Evolutionary conservation across 2,113 vertebrate genomes (phyloP).

Genomic region (Tragelaphus strepsiceros): DNA sequence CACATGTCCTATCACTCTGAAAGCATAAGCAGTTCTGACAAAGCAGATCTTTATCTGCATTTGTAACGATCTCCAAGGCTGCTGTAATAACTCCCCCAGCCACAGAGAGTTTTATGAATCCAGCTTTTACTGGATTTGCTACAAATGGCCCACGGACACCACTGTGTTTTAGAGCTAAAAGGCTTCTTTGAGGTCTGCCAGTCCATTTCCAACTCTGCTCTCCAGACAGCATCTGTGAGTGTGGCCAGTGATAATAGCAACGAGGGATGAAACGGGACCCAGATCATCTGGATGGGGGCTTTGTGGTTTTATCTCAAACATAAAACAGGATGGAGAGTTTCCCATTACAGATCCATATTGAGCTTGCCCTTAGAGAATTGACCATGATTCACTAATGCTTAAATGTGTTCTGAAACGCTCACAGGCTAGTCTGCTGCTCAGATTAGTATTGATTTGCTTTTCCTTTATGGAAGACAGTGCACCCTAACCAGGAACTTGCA

Average conservation of each 20-base stretch:
- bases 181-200: neutral
- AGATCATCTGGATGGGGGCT: neutral
- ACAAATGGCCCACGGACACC: neutral
- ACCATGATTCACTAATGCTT: neutral
- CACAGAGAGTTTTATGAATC: neutral
- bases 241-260: neutral
- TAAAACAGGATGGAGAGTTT: constrained; percentile 7
- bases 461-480: neutral
- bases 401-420: neutral
- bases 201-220: neutral
- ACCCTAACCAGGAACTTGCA: neutral
- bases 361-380: neutral
- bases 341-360: neutral
- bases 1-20: neutral
- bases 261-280: neutral
- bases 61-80: neutral
- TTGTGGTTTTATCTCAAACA: neutral
- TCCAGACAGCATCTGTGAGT: neutral
- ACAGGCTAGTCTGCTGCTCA: neutral
- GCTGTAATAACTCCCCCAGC: neutral
- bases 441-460: neutral
- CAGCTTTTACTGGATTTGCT: neutral
- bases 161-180: neutral
- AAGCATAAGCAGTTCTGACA: neutral
- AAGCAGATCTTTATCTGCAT: neutral